Base-by-base conservation (phyloP, 2,888 invertebrate species). In the Epirrita christyi region DNA sequence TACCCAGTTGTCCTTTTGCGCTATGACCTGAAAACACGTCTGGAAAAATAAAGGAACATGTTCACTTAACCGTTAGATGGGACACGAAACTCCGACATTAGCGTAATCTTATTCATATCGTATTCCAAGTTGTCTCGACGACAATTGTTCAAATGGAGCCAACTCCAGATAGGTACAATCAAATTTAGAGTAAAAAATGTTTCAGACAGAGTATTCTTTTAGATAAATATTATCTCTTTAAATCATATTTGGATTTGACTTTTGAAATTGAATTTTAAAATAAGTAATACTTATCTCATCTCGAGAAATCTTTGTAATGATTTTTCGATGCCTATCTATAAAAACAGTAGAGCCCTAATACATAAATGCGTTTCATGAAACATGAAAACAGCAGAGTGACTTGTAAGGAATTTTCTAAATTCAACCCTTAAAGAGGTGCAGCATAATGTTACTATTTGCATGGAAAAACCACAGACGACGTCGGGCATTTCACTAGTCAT, bases 1-100 rank as follows among this genome's bases (percentile, higher is more conserved):
- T 34, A 36, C 36, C 27, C 32, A 46, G 41, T 27, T 41, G 41
- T 41, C 27, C 27, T 13, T 29, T n/a, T 3, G 37, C 21, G 29
- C 47, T 47, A 9, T 54, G 54, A 54, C 43, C 46, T 38, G 21
- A 21, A 21, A 28, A 38, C 28, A 37, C 21, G 51, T 55, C 59
- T 64, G 52, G 51, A 43, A 50, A 61, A 59, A 58, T 61, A 61
- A 57, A 61, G 29, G 14, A 50, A 55, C 50, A 48, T 48, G 53
- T 58, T 59, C 45, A 55, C 56, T 58, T 57, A 61, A 29, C 52
- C 55, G 52, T 50, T 38, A 55, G 46, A 59, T 54, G 45, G 40
- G 52, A 62, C 37, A 38, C 43, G 49, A 59, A 55, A 54, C 47
- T 54, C 36, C 13, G 14, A 46, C 46, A 44, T 62, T 50, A 55